Conservation (phyloP, 2,888 invertebrate genomes). For the Drosophila merina region DNA sequence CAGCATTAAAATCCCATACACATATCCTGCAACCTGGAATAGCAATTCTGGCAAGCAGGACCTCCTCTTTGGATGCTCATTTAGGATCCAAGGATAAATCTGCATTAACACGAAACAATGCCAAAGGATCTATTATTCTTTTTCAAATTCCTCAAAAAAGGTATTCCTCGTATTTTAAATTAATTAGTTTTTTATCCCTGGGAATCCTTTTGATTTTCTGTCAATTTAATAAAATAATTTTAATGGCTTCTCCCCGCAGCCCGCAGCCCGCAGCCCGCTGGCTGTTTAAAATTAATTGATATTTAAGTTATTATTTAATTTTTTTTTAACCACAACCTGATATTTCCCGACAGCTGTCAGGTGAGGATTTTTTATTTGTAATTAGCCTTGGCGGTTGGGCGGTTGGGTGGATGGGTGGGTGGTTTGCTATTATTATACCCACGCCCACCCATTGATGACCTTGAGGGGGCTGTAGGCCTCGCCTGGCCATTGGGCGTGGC, state of each 20-base stretch:
- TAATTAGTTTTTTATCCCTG: neutral
- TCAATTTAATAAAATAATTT: neutral
- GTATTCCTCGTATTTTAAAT: neutral
- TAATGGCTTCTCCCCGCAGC: neutral
- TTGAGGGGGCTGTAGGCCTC: slow-evolving; percentile 4
- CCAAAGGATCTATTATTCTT: neutral
- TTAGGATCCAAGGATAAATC: neutral
- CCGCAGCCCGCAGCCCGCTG: neutral
- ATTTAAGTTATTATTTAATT: slow-evolving; percentile 4
- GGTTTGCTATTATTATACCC: slow-evolving; percentile 27
- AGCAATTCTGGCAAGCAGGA: neutral
- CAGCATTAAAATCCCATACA: slow-evolving; percentile 2
- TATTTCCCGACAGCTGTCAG: neutral
- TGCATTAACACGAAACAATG: neutral
- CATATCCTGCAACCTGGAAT: neutral
- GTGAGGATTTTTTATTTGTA: slow-evolving; percentile 19
- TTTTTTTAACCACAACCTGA: neutral
- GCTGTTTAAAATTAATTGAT: neutral
- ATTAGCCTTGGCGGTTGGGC: slow-evolving; percentile 26
- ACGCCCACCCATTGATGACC: slow-evolving; percentile 32
- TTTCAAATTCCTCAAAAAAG: neutral
- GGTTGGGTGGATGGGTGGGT: neutral
- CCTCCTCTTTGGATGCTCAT: neutral
- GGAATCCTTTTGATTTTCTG: slow-evolving; percentile 1
- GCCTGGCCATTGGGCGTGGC: neutral